Evolutionary conservation across 2,113 vertebrate genomes (phyloP), one percentile per base, ranked within the genome.

Genomic region (Turnix velox): DNA sequence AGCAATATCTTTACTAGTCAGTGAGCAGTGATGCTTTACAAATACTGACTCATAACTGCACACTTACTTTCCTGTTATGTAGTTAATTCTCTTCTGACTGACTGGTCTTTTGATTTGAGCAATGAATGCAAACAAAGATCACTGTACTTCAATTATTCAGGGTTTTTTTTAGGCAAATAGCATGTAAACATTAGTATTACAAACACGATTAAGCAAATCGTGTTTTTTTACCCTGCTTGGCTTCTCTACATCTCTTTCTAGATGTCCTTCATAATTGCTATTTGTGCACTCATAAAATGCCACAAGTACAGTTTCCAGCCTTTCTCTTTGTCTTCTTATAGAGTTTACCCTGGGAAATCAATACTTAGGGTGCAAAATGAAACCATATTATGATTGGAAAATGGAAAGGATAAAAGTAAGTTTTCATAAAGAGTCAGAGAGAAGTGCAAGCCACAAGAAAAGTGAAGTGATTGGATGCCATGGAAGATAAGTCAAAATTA

Each of bases 41-140:
- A 84, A 92, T 51, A 84, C n/a, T 72, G 69, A 78, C 55, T 84
- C 40, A 48, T 73, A 88, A 88, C 37, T 1, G 1, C 7, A 71
- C 18, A 31, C 30, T 59, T 71, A 78, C 18, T 68, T 87, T 80
- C 48, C 69, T 0, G 0, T 91, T 89, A 89, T 2, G 6, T 27
- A 87, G 93, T 78, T 91, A 2, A 55, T 87, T 84, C 45, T 87
- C 40, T 63, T 67, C 59, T 67, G 89, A 94, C n/a, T 92, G 76
- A 93, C 48, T 63, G 24, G 68, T 72, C 51, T 93, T 91, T 78
- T 78, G 35, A 78, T 93, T 78, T 87, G 61, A 57, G 82, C 84
- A 88, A 93, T 55, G 76, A 89, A 58, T 79, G 57, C 66, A 91
- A 91, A 93, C 74, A 85, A 90, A 93, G 93, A 75, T 82, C 39